Evolutionary conservation across 2,888 invertebrate genomes (phyloP).

Genomic region (Dryococelus australis): DNA sequence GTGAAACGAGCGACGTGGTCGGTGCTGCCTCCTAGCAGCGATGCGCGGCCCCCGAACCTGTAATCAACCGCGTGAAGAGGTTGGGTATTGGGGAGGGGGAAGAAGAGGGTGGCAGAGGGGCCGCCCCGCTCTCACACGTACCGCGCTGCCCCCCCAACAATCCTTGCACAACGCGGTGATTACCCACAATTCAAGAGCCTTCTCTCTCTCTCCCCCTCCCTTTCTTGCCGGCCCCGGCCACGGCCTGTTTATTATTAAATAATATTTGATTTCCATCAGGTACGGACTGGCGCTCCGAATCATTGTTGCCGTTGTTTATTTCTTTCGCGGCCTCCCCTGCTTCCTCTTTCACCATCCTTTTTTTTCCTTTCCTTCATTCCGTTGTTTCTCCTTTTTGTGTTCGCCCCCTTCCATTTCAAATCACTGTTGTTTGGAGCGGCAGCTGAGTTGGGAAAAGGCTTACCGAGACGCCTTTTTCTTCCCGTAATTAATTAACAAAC

Average conservation of each 20-base stretch:
- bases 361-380: no score
- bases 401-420: background rate
- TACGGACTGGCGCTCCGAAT: background rate
- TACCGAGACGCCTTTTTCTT: no score
- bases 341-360: no score
- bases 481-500: slow-evolving; percentile 9
- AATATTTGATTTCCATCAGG: slow-evolving; percentile 28
- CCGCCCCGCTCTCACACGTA: slow-evolving; percentile 6
- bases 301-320: slow-evolving; percentile 9
- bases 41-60: background rate
- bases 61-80: background rate
- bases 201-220: background rate
- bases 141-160: no score
- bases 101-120: background rate
- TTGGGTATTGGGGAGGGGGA: background rate
- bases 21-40: slow-evolving; percentile 26
- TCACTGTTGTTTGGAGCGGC: slow-evolving; percentile 16
- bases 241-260: slow-evolving; percentile 28
- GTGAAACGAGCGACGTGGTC: slow-evolving; percentile 27
- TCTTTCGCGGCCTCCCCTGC: background rate
- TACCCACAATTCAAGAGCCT: background rate
- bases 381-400: background rate
- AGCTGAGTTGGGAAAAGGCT: background rate
- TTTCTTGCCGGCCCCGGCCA: background rate
- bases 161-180: background rate